Base-by-base conservation (phyloP, 2,797 vertebrate species). In the Sphaeramia orbicularis region DNA sequence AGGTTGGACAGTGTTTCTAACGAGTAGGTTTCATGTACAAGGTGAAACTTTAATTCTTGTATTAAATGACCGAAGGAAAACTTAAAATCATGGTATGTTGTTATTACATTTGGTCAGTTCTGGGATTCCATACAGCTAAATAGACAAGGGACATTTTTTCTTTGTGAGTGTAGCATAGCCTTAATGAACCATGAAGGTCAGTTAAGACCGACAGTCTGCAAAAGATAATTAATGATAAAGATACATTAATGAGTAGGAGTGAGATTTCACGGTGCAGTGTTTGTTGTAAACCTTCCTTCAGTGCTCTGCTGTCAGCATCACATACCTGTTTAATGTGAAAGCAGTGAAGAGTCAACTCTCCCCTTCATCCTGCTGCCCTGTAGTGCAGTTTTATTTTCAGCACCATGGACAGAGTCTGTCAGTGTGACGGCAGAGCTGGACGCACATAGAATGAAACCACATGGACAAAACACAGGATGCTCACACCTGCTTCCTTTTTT, bases 351-450 rank as follows among this genome's bases (percentile, higher is more conserved):
- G 48, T 41, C 30, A 40, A 40, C 35, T 12, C 19, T 32, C 16
- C 16, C 27, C 11, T 57, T 4, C 32, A 64, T 16, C 55, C 36
- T 35, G 43, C 43, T 32, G 41, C 21, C 38, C 40, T 32, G 14
- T 0, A 24, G 18, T 4, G 4, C 70, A 21, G 65, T 65, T 15
- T 50, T 69, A 32, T 21, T 42, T 89, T 89, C 89, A 90, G 90
- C 59, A 90, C 89, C 89, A 84, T 67, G 85, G 90, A 91, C 81
- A 90, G 87, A 76, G 83, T 32, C 74, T 6, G 13, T 16, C 43
- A 13, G 13, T 7, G 24, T 40, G 54, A 48, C 7, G 10, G 48
- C 6, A 16, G 18, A 44, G 4, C 12, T 11, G 47, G 15, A 18
- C 32, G 15, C 36, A 9, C 13, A 13, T n/a, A 14, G 45, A 7